A percentile compares a stretch with the other conserved stretches of the same genome.
Conservation (phyloP, 1,140 invertebrate species). For the Drosophila pectinifera region DNA sequence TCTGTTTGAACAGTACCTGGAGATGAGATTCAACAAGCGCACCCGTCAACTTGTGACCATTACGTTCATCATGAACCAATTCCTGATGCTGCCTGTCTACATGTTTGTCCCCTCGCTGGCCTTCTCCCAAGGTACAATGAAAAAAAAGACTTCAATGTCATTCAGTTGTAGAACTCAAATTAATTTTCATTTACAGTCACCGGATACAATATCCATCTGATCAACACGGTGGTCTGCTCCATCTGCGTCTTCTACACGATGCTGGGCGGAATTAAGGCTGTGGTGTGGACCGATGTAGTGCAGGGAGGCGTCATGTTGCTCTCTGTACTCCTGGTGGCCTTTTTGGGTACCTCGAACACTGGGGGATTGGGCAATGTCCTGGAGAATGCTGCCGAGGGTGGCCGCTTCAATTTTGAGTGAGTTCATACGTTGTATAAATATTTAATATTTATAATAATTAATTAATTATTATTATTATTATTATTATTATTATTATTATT, state of each 20-base stretch:
- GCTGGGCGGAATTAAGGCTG: conserved; percentile 93
- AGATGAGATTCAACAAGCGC: conserved; percentile 88
- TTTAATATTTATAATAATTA: no score
- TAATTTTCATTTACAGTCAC: conserved; percentile 87
- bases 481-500: not conserved
- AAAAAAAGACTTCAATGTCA: conserved; percentile 48
- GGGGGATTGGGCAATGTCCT: conserved; percentile 90
- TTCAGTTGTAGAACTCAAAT: conserved; percentile 30
- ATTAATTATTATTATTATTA: not conserved
- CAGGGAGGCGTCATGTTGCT: conserved; percentile 92
- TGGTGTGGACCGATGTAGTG: conserved; percentile 94
- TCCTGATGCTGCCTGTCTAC: conserved; percentile 72
- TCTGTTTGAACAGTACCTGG: conserved; percentile 88
- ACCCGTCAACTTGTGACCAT: conserved; percentile 88
- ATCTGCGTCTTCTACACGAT: conserved; percentile 94
- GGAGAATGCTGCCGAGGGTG: conserved; percentile 86
- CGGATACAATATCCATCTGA: conserved; percentile 89
- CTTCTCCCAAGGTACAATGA: conserved; percentile 89
- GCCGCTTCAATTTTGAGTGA: conserved; percentile 88
- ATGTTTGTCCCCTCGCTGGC: conserved; percentile 89
- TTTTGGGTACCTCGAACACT: conserved; percentile 88
- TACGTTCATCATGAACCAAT: conserved; percentile 87
- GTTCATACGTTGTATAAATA: conserved; percentile 6
- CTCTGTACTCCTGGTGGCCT: conserved; percentile 89
- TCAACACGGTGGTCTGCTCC: conserved; percentile 89